phyloP scores from a whole-genome alignment of 2,113 vertebrate genomes.

The Sterna hirundo region DNA sequence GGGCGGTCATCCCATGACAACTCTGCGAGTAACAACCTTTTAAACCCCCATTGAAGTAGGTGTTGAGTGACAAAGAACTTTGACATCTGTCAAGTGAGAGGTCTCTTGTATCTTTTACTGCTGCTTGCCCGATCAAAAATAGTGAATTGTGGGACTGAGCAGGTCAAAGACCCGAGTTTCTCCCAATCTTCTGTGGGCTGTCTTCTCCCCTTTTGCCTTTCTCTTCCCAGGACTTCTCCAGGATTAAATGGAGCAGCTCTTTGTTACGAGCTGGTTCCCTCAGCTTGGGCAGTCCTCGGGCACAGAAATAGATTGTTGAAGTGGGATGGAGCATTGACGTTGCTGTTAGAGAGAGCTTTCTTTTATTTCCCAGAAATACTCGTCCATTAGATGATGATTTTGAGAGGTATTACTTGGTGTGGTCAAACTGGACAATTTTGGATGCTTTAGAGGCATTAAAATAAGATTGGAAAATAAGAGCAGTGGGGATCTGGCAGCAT shows the following conservation, averaged over 20 bases:
- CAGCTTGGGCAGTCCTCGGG: neutral
- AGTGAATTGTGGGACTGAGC: neutral
- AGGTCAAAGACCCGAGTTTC: neutral
- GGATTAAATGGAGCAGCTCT: neutral
- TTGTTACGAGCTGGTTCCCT: neutral
- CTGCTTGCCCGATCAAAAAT: neutral
- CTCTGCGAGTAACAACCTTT: neutral
- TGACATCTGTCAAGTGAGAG: neutral
- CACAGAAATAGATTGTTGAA: neutral
- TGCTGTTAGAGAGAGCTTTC: neutral
- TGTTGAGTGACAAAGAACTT: neutral
- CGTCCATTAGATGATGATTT: neutral
- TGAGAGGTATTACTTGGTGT: neutral
- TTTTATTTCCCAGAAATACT: neutral
- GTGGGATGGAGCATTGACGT: neutral
- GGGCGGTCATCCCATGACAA: neutral
- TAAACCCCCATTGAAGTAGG: neutral
- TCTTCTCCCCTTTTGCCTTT: neutral
- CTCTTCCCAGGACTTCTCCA: neutral
- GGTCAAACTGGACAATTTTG: neutral
- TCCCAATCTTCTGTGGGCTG: neutral
- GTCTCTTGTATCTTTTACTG: neutral
- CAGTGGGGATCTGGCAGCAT: neutral
- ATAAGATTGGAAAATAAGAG: neutral
- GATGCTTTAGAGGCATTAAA: neutral